Evolutionary conservation across 2,888 invertebrate genomes (phyloP).

Genomic region (Eupithecia pulchellata): DNA sequence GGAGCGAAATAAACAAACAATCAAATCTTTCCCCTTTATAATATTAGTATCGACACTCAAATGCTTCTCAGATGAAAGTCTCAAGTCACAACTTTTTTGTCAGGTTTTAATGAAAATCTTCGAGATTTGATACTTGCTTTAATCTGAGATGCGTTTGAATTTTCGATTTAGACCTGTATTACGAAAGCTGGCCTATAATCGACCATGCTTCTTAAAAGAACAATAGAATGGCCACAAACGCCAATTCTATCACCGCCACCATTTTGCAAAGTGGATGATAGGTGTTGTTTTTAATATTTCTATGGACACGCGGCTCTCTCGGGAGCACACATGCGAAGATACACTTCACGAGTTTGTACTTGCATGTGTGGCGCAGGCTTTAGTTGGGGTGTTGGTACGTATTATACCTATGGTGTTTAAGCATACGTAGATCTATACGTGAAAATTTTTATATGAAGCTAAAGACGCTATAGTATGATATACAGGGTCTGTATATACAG

Average conservation of each 20-base stretch:
- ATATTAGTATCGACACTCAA: no score
- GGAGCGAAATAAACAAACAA: no score
- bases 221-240: background rate
- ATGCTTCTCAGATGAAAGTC: no score
- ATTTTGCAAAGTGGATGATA: conserved; percentile 45
- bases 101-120: no score
- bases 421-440: background rate
- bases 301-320: conserved; percentile 70
- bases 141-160: no score
- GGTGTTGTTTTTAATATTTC: conserved; percentile 74
- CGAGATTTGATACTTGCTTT: no score
- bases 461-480: background rate
- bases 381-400: background rate
- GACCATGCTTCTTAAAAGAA: no score
- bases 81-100: no score
- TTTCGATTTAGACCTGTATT: no score
- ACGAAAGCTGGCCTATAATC: no score
- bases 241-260: conserved; percentile 46
- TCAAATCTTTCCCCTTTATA: no score
- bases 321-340: conserved; percentile 59
- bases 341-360: conserved; percentile 43
- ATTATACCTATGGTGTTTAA: background rate
- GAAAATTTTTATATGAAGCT: background rate
- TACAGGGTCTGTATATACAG: no score
- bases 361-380: conserved; percentile 16